Conservation (phyloP, 2,797 vertebrate genomes). For the Acanthopagrus latus region DNA sequence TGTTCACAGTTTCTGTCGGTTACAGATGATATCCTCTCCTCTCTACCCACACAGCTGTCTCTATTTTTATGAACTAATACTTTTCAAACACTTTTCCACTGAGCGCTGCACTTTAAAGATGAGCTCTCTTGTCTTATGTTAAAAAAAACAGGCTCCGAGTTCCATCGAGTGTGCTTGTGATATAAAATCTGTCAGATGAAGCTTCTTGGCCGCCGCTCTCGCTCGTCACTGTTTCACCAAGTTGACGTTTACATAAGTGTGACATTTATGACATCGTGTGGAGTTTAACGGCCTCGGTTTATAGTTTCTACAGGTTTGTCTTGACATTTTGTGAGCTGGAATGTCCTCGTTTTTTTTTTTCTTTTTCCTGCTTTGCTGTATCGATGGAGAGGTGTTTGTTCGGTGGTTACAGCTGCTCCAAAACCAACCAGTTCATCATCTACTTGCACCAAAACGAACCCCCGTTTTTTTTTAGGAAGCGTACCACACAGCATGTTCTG, state of each 20-base stretch:
- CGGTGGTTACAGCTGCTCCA: not conserved
- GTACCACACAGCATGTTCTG: not conserved
- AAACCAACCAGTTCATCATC: not conserved
- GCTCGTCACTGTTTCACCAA: not conserved
- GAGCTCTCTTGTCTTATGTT: not conserved
- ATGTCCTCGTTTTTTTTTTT: not conserved
- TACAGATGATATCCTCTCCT: constrained; percentile 14
- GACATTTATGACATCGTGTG: not conserved
- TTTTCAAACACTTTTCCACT: constrained; percentile 27
- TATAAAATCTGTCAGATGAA: constrained; percentile 10
- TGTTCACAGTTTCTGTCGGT: constrained; percentile 14
- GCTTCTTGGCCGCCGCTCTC: constrained; percentile 12
- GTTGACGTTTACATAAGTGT: not conserved
- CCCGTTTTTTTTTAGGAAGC: not conserved
- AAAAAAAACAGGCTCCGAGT: not conserved
- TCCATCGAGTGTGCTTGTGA: not conserved
- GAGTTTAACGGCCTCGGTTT: not conserved
- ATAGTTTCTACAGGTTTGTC: not conserved
- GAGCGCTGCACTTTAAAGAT: not conserved
- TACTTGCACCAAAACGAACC: not conserved
- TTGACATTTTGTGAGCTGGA: not conserved
- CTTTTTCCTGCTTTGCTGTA: not conserved
- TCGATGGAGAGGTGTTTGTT: not conserved
- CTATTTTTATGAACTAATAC: constrained; percentile 17
- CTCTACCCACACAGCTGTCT: constrained; percentile 24